Base-by-base conservation (phyloP, 2,888 invertebrate genomes). In the Nysson spinosus region DNA sequence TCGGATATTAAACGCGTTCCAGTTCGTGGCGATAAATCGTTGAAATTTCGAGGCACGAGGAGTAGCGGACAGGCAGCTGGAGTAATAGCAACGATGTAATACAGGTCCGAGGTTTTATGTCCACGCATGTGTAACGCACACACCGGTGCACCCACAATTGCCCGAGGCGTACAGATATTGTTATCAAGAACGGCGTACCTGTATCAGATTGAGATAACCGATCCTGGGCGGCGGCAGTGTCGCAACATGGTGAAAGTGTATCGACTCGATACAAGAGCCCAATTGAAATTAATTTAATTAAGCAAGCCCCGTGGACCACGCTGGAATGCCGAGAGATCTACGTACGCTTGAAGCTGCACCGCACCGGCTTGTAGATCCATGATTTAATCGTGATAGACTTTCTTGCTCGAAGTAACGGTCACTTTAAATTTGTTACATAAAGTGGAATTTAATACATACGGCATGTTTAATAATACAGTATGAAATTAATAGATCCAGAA, bases 221-320 rank as follows among this genome's bases (percentile, higher is more conserved):
- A 72, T 64, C 63, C 66, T 39, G 57, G 46, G 52, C 66, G 58
- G 63, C 47, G 50, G 57, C 26, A 47, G 75, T 82, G 81, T 81
- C 76, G 80, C 75, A 82, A 82, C 60, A 37, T 68, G 79, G 83
- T 83, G 83, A 83, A 83, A 83, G 81, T 75, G 58, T 68, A 69
- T 69, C 67, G 56, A 49, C 54, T 22, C 65, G 66, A 49, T 62
- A 69, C 64, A 14, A 70, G 61, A 66, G 67, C 56, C 70, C 78
- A 77, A 82, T 83, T 81, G 80, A 77, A 81, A 81, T 80, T 78
- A 75, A 79, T 77, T 80, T 80, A 80, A 83, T 82, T 78, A 79
- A 75, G 61, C 74, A 55, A 69, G 65, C 57, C 56, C 47, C 56
- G 32, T 51, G 37, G 58, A 58, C 51, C 47, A 44, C 40, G 64